Conservation (phyloP, 1,140 invertebrate genomes). For the Conus betulinus region DNA sequence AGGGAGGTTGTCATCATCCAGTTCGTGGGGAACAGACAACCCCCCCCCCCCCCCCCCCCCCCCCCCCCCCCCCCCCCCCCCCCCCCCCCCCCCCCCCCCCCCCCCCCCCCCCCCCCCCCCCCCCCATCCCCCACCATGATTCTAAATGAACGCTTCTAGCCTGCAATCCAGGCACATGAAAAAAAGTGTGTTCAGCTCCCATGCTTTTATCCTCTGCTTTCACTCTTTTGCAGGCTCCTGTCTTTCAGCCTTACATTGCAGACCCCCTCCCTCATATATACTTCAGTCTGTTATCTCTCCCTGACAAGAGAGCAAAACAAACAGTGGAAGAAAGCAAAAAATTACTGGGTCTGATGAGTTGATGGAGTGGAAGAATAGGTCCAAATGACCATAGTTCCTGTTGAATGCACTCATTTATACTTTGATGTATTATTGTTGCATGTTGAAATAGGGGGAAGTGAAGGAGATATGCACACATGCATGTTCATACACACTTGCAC, state of each 20-base stretch:
- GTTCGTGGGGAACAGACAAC: neutral
- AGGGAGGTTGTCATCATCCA: neutral
- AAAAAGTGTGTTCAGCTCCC: neutral
- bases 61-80: neutral
- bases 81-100: neutral
- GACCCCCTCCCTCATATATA: neutral
- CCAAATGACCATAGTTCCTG: no score
- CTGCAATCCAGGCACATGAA: no score
- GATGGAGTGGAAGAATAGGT: no score
- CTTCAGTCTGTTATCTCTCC: neutral
- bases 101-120: neutral
- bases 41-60: neutral
- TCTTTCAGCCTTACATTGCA: neutral
- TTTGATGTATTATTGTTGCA: no score
- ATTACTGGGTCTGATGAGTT: no score
- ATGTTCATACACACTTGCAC: no score
- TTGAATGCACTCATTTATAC: no score
- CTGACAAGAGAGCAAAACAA: neutral
- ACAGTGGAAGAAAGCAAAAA: no score
- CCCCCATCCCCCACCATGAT: neutral
- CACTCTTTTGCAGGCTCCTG: neutral
- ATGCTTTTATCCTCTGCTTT: no score
- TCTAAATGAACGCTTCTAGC: neutral
- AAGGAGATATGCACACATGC: no score
- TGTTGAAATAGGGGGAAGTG: no score